Percentiles rank a stretch among this genome's conserved stretches.
Evolutionary conservation across 37 sponge, comb jelly and placozoan genomes (phyloP).

Genomic region (Spongilla lacustris): DNA sequence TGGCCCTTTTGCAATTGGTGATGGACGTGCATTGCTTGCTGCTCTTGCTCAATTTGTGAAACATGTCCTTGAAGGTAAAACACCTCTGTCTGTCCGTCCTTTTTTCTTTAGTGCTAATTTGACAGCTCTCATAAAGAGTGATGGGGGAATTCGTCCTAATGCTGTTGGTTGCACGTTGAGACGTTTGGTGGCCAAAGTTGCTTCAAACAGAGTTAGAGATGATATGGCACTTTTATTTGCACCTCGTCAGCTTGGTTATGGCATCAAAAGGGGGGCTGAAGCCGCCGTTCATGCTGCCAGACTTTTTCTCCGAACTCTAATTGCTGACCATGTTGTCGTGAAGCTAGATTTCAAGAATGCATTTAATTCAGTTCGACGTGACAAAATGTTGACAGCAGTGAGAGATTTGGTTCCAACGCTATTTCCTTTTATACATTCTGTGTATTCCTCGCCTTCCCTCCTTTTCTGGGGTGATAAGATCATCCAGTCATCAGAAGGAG

Average conservation of each 20-base stretch:
- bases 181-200: too few species aligned
- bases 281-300: constrained; percentile 33
- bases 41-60: too few species aligned
- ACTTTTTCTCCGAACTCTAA: neutral
- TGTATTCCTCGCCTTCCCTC: constrained; percentile 15
- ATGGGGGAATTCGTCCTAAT: too few species aligned
- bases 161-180: too few species aligned
- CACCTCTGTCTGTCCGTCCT: too few species aligned
- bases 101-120: too few species aligned
- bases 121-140: too few species aligned
- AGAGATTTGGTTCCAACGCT: neutral
- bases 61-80: too few species aligned
- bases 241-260: constrained; percentile 26
- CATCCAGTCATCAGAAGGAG: constrained; percentile 20
- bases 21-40: too few species aligned
- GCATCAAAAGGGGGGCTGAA: constrained; percentile 11
- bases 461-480: constrained; percentile 29
- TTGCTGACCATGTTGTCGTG: neutral
- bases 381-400: constrained; percentile 25
- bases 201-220: too few species aligned
- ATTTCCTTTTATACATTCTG: constrained; percentile 30
- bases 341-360: constrained; percentile 35
- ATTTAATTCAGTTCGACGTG: constrained; percentile 21
- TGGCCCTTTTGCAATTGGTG: too few species aligned
- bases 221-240: too few species aligned